These are phyloP conservation scores for Eledone cirrhosa DNA, from an alignment of 2,888 invertebrate species.

Conservation along the genomic window DNA sequence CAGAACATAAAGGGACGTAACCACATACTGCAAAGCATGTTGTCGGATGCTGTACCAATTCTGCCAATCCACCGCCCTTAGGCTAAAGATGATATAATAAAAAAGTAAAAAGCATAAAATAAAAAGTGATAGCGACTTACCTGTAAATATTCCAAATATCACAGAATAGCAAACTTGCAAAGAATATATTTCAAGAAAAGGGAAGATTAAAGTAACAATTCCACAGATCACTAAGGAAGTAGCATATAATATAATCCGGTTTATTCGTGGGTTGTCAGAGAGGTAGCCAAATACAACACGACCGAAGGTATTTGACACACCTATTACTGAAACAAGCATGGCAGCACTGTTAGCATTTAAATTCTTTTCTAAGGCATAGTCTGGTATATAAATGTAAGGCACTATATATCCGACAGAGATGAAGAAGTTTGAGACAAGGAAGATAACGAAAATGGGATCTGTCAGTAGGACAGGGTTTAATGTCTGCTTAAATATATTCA, in stretches of 20 bases:
- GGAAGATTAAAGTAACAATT: slow-evolving; percentile 82
- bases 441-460: slow-evolving; percentile 86
- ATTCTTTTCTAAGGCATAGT: slow-evolving; percentile 71
- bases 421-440: slow-evolving; percentile 88
- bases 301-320: slow-evolving; percentile 91
- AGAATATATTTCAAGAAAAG: slow-evolving; percentile 78
- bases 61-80: too few relatives aligned
- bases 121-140: slow-evolving; percentile 42
- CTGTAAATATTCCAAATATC: slow-evolving; percentile 63
- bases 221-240: slow-evolving; percentile 88
- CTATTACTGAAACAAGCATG: slow-evolving; percentile 85
- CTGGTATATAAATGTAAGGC: slow-evolving; percentile 88
- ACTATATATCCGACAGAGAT: slow-evolving; percentile 94
- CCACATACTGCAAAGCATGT: too few relatives aligned
- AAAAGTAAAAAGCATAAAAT: background rate
- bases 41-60: too few relatives aligned
- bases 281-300: slow-evolving; percentile 75
- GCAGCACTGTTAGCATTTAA: slow-evolving; percentile 69
- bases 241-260: slow-evolving; percentile 90
- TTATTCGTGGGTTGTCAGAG: slow-evolving; percentile 75
- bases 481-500: slow-evolving; percentile 71
- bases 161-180: slow-evolving; percentile 79
- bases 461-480: slow-evolving; percentile 85
- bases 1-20: too few relatives aligned
- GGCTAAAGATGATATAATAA: too few relatives aligned